Evolutionary conservation across 2,797 vertebrate species (phyloP), one percentile per base, ranked within the genome.

Genomic region (Cheracebus regulus): DNA sequence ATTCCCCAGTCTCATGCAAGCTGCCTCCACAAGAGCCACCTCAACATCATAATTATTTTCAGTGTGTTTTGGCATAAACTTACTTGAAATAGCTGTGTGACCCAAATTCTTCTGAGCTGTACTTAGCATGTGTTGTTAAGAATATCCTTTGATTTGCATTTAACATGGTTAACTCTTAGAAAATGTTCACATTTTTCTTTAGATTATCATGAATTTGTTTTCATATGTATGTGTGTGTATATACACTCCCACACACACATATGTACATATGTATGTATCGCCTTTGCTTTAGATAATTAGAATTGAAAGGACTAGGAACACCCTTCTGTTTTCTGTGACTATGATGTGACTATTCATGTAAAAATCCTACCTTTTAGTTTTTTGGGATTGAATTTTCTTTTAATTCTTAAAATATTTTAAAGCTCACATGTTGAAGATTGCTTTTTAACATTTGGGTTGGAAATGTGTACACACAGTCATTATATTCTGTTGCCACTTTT

Each of bases 391-490:
- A 85, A 61, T 96, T 55, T 84, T 90, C 85, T 89, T 95, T 78
- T 46, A 95, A 67, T 95, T 94, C 57, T 86, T 93, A 70, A 26
- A 50, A 36, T 86, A 81, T 61, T 39, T 82, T 81, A 87, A 94
- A 92, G 5, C 14, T 73, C 80, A 94, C 22, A 36, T 57, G 36
- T 83, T 94, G 39, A 93, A 91, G 22, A 83, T 85, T 80, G 46
- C 50, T 88, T 96, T 93, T 92, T 90, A 88, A 90, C 24, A 22
- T 85, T 88, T 46, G 44, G 78, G 46, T 80, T 96, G 52, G 96
- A 95, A 97, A 84, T 93, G 7, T 73, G 3, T 91, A 70, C 52
- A 36, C 13, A 78, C 50, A 87, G 55, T 72, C 22, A n/a, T 97
- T 75, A 39, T 28, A 1, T 28, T 96, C 1, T 90, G n/a, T 84